Conservation (phyloP, 2,888 invertebrate genomes). For the Icerya purchasi region DNA sequence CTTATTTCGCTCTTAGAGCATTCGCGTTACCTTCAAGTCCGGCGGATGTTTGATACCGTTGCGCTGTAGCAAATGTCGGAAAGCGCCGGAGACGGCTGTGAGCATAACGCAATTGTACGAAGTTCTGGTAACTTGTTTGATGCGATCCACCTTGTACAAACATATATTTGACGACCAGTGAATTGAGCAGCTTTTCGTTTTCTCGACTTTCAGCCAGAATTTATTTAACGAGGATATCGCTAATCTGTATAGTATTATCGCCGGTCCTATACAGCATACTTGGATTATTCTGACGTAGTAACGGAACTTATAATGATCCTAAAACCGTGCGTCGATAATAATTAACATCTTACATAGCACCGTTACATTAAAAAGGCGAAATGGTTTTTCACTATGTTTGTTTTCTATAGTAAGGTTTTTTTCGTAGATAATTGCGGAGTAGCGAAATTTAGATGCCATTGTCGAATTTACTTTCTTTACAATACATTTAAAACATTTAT, state of each 20-base stretch:
- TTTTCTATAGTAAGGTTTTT: no score
- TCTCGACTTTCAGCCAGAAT: background rate
- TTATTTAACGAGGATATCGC: background rate
- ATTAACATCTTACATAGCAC: no score
- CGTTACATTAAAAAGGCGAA: no score
- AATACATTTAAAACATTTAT: no score
- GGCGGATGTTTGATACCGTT: conserved; percentile 30
- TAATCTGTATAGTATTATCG: conserved; percentile 5
- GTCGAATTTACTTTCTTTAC: no score
- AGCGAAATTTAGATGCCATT: no score
- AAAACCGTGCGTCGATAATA: no score
- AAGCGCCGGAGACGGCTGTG: conserved; percentile 30
- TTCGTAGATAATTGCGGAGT: no score
- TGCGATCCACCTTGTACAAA: conserved; percentile 26
- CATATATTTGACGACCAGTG: conserved; percentile 27
- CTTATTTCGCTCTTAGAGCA: no score
- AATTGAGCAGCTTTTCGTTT: conserved; percentile 5
- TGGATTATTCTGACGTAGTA: conserved; percentile 11
- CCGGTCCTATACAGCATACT: conserved; percentile 11
- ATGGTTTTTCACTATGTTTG: no score
- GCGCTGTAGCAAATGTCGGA: conserved; percentile 28
- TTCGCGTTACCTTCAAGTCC: conserved; percentile 29
- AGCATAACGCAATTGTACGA: conserved; percentile 32
- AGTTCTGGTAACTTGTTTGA: conserved; percentile 32
- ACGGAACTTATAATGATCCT: conserved; percentile 11